phyloP scores from a whole-genome alignment of 1,140 invertebrate species.

The Ips nitidus region DNA sequence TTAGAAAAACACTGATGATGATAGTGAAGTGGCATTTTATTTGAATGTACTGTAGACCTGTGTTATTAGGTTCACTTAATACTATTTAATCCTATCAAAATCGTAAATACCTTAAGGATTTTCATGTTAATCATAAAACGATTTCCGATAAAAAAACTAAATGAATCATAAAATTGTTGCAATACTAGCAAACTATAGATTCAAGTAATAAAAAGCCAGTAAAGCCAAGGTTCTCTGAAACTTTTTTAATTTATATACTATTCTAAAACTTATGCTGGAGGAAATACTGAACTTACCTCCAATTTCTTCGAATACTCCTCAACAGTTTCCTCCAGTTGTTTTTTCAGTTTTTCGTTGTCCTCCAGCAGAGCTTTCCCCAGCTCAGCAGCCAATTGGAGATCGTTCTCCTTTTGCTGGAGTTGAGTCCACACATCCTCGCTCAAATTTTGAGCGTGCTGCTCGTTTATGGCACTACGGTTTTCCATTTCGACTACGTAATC shows the following conservation, averaged over 20 bases:
- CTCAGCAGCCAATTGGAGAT: slow-evolving; percentile 90
- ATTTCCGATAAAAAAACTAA: too few relatives aligned
- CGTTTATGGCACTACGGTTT: slow-evolving; percentile 49
- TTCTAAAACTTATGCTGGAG: too few relatives aligned
- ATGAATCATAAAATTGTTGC: background rate
- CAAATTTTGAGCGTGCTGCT: slow-evolving; percentile 49
- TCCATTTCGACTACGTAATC: slow-evolving; percentile 52
- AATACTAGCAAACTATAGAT: background rate
- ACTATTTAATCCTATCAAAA: too few relatives aligned
- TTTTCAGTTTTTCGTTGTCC: slow-evolving; percentile 88
- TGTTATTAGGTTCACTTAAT: too few relatives aligned
- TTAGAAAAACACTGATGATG: too few relatives aligned
- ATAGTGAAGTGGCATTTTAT: too few relatives aligned
- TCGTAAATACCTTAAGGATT: too few relatives aligned
- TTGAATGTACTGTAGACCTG: too few relatives aligned
- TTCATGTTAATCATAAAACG: too few relatives aligned
- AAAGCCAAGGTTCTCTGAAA: background rate
- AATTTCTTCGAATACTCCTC: slow-evolving; percentile 91
- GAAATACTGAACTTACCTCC: slow-evolving; percentile 69
- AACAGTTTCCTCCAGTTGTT: slow-evolving; percentile 78
- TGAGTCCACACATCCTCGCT: slow-evolving; percentile 76
- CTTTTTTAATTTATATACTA: background rate
- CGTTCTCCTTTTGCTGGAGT: slow-evolving; percentile 89
- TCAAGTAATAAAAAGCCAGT: too few relatives aligned
- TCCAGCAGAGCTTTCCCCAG: slow-evolving; percentile 92